Percentiles rank a stretch among this genome's conserved stretches.
These are phyloP conservation scores for Sinella curviseta DNA, from an alignment of 1,140 invertebrate genomes.

Conservation along the genomic window DNA sequence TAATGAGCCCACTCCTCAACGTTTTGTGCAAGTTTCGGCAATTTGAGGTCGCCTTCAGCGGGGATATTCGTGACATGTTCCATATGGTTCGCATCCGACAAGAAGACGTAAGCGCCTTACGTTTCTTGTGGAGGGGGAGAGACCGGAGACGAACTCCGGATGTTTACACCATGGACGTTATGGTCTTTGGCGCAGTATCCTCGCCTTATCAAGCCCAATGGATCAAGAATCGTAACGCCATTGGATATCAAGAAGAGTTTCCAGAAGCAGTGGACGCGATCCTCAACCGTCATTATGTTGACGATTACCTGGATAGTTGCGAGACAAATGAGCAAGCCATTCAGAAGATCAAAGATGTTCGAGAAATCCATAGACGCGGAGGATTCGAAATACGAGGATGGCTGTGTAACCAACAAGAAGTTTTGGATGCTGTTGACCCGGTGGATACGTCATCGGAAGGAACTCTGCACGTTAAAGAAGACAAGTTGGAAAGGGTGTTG, in stretches of 20 bases:
- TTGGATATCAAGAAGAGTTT: background rate
- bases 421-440: constrained; percentile 1
- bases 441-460: background rate
- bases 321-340: background rate
- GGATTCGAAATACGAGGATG: constrained; percentile 4
- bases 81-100: constrained; percentile 28
- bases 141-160: background rate
- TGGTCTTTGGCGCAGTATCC: constrained; percentile 36
- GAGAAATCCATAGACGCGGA: background rate
- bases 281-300: background rate
- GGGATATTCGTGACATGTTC: constrained; percentile 40
- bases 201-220: constrained; percentile 19
- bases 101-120: constrained; percentile 19
- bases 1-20: constrained; percentile 7
- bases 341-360: background rate
- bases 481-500: constrained; percentile 24
- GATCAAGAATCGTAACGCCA: constrained; percentile 8
- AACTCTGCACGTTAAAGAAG: background rate
- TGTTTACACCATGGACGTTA: constrained; percentile 30
- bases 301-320: constrained; percentile 6
- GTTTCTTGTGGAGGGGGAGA: constrained; percentile 34
- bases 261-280: constrained; percentile 3
- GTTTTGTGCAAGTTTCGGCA: constrained; percentile 28
- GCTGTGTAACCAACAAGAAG: background rate
- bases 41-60: constrained; percentile 20